Conservation (phyloP, 2,888 invertebrate species). For the Cordylochernes scorpioides region DNA sequence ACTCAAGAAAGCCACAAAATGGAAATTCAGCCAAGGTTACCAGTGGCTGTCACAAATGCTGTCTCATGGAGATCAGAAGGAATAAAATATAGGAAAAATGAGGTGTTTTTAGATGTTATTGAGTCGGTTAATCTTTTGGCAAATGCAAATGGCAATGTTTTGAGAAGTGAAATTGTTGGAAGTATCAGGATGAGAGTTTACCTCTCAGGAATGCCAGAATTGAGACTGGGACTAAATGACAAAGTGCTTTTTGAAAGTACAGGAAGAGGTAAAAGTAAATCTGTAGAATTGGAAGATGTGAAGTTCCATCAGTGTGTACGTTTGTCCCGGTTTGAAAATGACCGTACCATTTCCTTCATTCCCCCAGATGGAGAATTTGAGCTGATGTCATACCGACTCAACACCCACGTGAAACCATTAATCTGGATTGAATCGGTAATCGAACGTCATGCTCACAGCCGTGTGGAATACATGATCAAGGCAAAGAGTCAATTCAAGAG, state of each 20-base stretch:
- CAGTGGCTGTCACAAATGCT: conserved; percentile 97
- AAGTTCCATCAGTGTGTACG: conserved; percentile 97
- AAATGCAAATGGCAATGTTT: conserved; percentile 82
- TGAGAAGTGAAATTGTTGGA: conserved; percentile 90
- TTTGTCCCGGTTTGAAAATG: conserved; percentile 85
- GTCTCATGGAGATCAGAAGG: conserved; percentile 97
- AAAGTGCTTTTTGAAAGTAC: conserved; percentile 91
- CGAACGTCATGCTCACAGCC: conserved; percentile 81
- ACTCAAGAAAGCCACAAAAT: conserved; percentile 66
- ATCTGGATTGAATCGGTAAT: conserved; percentile 99
- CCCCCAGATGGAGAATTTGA: conserved; percentile 98
- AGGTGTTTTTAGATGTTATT: conserved; percentile 94
- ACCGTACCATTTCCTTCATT: conserved; percentile 89
- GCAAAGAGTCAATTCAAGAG: conserved; percentile 94
- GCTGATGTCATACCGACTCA: conserved; percentile 85
- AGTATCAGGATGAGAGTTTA: conserved; percentile 97
- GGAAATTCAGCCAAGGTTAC: conserved; percentile 81
- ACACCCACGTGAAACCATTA: conserved; percentile 85
- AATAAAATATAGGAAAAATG: conserved; percentile 92
- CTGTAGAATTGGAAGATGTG: conserved; percentile 89
- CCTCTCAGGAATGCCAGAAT: conserved; percentile 89
- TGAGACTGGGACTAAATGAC: conserved; percentile 82
- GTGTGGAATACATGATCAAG: conserved; percentile 97
- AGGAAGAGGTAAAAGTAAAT: conserved; percentile 83
- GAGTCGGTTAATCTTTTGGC: conserved; percentile 88